Evolutionary conservation across 2,113 vertebrate genomes (phyloP), one percentile per base, ranked within the genome.

Genomic region (Cygnus buccinator): DNA sequence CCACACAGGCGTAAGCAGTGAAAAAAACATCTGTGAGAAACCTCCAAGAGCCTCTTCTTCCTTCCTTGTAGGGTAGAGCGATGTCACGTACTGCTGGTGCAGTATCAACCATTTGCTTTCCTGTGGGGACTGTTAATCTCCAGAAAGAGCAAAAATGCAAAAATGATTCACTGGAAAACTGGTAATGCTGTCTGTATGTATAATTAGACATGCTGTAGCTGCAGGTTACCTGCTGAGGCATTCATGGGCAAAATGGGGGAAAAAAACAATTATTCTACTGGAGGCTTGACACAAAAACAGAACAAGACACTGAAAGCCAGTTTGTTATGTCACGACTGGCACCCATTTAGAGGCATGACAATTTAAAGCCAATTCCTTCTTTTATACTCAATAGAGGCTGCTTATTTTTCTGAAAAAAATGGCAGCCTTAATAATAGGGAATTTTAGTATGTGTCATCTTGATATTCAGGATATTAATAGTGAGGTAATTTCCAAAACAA

Each of bases 141-240:
- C 89, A 67, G 75, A 93, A 94, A 78, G 1, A 77, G 92, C 48
- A 77, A 76, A 89, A 74, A 0, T 39, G 84, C 72, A 67, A 54
- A 89, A 96, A 73, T 67, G 55, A 93, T 90, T 96, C 79, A 77
- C 15, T 88, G 46, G 50, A 31, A 41, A 84, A 79, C 16, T 70
- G 55, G 43, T 63, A 80, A 82, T 54, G 37, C 35, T 82, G 44
- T 81, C 80, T 89, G 31, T 63, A 31, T 70, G 37, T 87, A 31
- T 80, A 96, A 97, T 92, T 91, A 83, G 57, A 91, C 17, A 50
- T 37, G 77, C 71, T 90, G 85, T 75, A 94, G 91, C 87, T 95
- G 91, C 55, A 75, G 63, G 74, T 92, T 85, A 94, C 73, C 93
- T 87, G 80, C 91, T 92, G 89, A 92, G 80, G 63, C 74, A 80